A percentile compares a stretch with the other conserved stretches of the same genome.
phyloP scores from a whole-genome alignment of 2,888 invertebrate genomes.

The Stenchaetothrips biformis region DNA sequence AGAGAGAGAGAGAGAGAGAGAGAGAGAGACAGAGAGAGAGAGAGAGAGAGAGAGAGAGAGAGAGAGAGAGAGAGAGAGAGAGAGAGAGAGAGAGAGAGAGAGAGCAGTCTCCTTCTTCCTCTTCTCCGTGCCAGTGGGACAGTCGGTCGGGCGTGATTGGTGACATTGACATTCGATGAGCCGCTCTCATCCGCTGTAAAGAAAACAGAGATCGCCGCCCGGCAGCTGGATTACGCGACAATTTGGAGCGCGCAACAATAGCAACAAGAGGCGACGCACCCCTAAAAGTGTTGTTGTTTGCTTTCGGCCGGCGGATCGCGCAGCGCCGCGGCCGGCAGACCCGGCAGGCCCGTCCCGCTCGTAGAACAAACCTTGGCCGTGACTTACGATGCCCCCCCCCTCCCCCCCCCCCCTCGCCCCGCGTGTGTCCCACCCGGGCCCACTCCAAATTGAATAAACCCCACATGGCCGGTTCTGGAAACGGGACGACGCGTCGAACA shows the following conservation, averaged over 20 bases:
- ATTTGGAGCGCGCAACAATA: too few species aligned
- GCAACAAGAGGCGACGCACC: too few species aligned
- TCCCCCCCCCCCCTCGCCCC: neutral
- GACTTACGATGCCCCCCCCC: neutral
- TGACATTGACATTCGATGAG: too few species aligned
- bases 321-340: neutral
- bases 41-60: too few species aligned
- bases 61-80: too few species aligned
- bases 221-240: neutral
- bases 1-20: too few species aligned
- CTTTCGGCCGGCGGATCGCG: neutral
- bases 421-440: neutral
- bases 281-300: neutral
- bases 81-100: too few species aligned
- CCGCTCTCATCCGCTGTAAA: neutral
- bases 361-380: too few species aligned
- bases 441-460: neutral
- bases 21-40: too few species aligned
- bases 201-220: neutral
- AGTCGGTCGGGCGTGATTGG: too few species aligned
- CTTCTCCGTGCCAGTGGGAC: too few species aligned
- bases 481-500: neutral
- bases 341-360: neutral
- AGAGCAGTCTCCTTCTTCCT: too few species aligned
- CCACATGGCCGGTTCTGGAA: constrained; percentile 18